Percentiles rank a stretch among this genome's conserved stretches.
Evolutionary conservation across 2,888 invertebrate species (phyloP).

Genomic region (Julus scandinavius): DNA sequence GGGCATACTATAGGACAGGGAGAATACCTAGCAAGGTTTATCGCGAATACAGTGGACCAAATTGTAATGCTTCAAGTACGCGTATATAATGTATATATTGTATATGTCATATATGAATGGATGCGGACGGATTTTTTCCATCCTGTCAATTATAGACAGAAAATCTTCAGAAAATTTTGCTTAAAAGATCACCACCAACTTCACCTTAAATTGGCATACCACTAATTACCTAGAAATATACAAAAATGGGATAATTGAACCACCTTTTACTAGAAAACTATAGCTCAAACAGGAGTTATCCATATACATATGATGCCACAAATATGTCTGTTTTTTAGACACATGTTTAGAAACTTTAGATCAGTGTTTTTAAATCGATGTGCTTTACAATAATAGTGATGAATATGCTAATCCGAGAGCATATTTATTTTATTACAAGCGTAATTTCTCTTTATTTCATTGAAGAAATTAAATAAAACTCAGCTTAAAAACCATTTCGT

Average conservation of each 20-base stretch:
- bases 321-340: no score
- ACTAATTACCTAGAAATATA: neutral
- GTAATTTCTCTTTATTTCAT: no score
- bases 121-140: slow-evolving; percentile 26
- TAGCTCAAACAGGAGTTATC: no score
- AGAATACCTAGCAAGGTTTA: neutral
- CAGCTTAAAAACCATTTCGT: no score
- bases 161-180: neutral
- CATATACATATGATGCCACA: no score
- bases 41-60: neutral
- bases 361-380: no score
- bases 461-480: no score
- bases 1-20: neutral
- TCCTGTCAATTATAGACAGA: neutral
- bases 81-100: neutral
- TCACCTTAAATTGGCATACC: neutral
- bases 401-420: no score
- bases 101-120: slow-evolving; percentile 22
- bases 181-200: neutral
- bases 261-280: no score
- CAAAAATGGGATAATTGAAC: neutral
- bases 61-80: neutral
- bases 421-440: no score
- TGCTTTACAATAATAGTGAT: no score
- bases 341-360: no score